A percentile compares a stretch with the other conserved stretches of the same genome.
Evolutionary conservation across 2,113 vertebrate species (phyloP).

Genomic region (Toxostoma redivivum): DNA sequence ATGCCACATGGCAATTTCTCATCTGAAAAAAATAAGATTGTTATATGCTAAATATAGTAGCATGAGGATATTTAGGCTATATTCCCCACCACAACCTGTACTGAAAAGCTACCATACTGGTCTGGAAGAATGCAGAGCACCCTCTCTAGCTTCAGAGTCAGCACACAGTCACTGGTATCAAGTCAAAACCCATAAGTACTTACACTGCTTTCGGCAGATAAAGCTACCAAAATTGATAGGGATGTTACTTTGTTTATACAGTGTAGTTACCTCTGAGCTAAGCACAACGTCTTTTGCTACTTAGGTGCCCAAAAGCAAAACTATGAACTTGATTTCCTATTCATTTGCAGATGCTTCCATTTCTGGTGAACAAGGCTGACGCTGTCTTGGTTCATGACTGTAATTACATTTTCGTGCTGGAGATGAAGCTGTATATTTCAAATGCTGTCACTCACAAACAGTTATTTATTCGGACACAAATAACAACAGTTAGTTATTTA

Average conservation of each 20-base stretch:
- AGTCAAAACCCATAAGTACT: accelerated
- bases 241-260: neutral
- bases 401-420: neutral
- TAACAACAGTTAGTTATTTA: neutral
- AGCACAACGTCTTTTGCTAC: neutral
- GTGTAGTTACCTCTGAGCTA: neutral
- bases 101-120: neutral
- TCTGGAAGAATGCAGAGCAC: neutral
- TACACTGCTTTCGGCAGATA: neutral
- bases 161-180: neutral
- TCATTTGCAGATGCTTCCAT: neutral
- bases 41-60: neutral
- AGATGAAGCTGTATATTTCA: neutral
- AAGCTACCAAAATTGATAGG: neutral
- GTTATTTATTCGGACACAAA: neutral
- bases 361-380: neutral
- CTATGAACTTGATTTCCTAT: neutral
- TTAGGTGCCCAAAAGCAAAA: neutral
- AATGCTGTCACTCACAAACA: neutral
- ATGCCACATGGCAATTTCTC: neutral
- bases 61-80: neutral
- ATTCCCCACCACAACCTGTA: neutral
- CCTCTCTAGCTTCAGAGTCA: neutral
- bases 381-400: neutral
- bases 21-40: neutral